phyloP scores from a whole-genome alignment of 2,888 invertebrate species.

The Standfussiana lucernea region DNA sequence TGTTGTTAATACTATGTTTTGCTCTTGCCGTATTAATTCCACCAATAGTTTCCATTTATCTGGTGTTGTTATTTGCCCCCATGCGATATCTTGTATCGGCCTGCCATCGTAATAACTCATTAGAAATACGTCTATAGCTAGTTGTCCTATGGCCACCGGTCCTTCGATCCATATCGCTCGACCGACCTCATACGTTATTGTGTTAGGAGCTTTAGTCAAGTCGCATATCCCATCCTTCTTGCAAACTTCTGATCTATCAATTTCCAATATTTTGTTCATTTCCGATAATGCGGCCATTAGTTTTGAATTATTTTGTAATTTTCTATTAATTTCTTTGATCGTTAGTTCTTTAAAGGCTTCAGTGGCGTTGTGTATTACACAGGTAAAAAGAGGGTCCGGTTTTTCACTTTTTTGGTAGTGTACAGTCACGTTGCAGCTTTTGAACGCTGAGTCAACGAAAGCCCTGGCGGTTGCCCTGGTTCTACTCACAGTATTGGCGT shows the following conservation, averaged over 20 bases:
- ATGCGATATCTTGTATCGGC: constrained; percentile 57
- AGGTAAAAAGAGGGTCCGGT: constrained; percentile 41
- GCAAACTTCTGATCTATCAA: constrained; percentile 53
- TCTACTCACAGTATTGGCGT: constrained; percentile 27
- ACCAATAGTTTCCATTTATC: constrained; percentile 47
- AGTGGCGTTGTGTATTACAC: constrained; percentile 35
- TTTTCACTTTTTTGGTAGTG: constrained; percentile 15
- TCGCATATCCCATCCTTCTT: constrained; percentile 54
- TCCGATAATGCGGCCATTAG: constrained; percentile 17
- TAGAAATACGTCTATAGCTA: constrained; percentile 44
- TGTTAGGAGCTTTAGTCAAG: constrained; percentile 37
- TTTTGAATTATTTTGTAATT: constrained; percentile 34
- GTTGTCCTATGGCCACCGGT: constrained; percentile 19
- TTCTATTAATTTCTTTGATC: constrained; percentile 31
- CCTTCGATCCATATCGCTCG: constrained; percentile 9
- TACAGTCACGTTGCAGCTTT: constrained; percentile 34
- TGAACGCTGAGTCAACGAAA: constrained; percentile 38
- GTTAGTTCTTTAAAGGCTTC: constrained; percentile 31
- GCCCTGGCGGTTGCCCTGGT: constrained; percentile 46
- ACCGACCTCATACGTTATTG: constrained; percentile 25
- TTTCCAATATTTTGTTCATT: constrained; percentile 57
- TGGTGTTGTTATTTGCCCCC: constrained; percentile 49
- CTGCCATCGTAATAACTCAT: constrained; percentile 55
- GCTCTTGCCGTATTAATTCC: constrained; percentile 37
- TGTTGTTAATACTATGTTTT: constrained; percentile 35